These are phyloP conservation scores for Sebastes baramenuke DNA, from an alignment of 2,797 vertebrate genomes.

Conservation along the genomic window DNA sequence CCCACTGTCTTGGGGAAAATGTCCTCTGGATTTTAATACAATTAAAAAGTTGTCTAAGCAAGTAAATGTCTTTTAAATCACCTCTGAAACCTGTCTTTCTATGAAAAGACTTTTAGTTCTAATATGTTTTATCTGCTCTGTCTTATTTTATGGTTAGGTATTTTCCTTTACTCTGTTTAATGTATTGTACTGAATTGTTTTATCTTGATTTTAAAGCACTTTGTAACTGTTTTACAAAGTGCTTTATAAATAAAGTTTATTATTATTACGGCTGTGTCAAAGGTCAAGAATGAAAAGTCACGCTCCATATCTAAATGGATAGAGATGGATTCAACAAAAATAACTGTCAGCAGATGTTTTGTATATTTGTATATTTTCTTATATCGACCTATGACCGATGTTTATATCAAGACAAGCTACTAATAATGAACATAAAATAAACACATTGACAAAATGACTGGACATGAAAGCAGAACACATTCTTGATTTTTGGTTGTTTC, in stretches of 20 bases:
- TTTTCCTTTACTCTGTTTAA: neutral
- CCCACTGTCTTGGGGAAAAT: neutral
- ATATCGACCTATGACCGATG: neutral
- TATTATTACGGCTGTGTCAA: neutral
- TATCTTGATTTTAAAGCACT: neutral
- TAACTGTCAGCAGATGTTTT: conserved; percentile 3
- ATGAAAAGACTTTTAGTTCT: neutral
- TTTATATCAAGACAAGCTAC: neutral
- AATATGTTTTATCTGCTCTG: neutral
- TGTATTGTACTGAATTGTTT: neutral
- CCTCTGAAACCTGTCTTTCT: neutral
- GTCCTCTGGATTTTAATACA: neutral
- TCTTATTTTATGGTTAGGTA: neutral
- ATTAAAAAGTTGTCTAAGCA: neutral
- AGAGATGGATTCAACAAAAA: neutral
- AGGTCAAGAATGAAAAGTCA: neutral
- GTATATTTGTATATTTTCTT: neutral
- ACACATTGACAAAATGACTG: conserved; percentile 27
- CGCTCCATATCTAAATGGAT: neutral
- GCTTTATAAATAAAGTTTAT: neutral
- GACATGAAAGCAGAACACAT: conserved; percentile 42
- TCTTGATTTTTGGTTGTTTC: conserved; percentile 34
- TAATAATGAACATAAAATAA: neutral
- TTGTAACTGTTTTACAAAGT: neutral
- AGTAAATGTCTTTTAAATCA: neutral